Evolutionary conservation across 2,797 vertebrate species (phyloP).

Genomic region (Spinus pinus): DNA sequence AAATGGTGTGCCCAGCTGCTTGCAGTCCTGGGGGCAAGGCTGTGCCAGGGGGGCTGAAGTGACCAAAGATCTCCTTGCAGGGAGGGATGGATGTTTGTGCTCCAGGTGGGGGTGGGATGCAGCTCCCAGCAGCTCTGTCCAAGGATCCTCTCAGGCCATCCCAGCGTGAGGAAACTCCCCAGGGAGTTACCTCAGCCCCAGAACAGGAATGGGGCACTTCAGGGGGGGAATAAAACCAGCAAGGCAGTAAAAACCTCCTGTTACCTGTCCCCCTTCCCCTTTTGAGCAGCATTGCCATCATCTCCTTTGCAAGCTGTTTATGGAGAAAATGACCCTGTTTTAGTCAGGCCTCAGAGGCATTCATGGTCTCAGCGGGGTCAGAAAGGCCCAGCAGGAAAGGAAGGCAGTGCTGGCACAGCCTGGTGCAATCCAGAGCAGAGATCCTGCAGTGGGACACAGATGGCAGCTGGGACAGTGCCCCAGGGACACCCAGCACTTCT

Average conservation of each 20-base stretch:
- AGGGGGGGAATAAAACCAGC: background rate
- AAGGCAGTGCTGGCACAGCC: background rate
- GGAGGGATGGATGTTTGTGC: background rate
- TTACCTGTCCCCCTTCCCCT: background rate
- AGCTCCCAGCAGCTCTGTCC: background rate
- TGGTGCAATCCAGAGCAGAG: background rate
- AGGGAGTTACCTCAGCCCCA: background rate
- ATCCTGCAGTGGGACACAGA: background rate
- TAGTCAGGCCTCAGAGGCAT: background rate
- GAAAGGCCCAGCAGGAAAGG: constrained; percentile 17
- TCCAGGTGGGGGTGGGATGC: background rate
- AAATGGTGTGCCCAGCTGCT: background rate
- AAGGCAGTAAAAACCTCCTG: background rate
- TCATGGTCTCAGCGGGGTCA: background rate
- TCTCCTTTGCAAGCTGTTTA: background rate
- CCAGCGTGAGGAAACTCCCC: background rate
- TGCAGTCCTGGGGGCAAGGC: background rate
- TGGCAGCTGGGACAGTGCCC: background rate
- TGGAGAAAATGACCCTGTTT: background rate
- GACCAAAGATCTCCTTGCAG: background rate
- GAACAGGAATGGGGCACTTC: background rate
- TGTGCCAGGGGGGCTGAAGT: background rate
- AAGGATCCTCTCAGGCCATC: background rate
- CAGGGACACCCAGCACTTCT: background rate
- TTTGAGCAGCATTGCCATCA: background rate